Evolutionary conservation across 1,140 invertebrate genomes (phyloP).

Genomic region (Drosophila simulans): DNA sequence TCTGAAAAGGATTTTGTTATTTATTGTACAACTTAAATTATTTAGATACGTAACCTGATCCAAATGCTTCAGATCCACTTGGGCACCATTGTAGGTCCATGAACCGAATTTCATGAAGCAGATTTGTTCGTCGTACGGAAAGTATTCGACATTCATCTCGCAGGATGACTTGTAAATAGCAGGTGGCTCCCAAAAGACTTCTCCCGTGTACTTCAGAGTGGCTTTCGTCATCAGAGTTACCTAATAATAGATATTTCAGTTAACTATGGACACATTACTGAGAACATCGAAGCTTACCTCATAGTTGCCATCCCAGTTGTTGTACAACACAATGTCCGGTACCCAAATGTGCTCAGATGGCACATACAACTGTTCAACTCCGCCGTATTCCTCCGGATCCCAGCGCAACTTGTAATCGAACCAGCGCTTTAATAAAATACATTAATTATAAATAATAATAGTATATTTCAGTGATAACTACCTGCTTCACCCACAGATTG

Average conservation of each 20-base stretch:
- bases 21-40: neutral
- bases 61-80: conserved; percentile 95
- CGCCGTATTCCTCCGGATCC: conserved; percentile 97
- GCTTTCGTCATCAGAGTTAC: conserved; percentile 99
- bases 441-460: neutral
- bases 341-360: conserved; percentile 97
- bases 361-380: conserved; percentile 95
- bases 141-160: conserved; percentile 98
- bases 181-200: conserved; percentile 98
- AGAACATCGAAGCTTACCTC: conserved; percentile 86
- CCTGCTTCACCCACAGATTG: conserved; percentile 97
- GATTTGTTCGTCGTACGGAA: conserved; percentile 96
- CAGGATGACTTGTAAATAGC: conserved; percentile 99
- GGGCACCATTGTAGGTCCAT: conserved; percentile 96
- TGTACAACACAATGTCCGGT: conserved; percentile 95
- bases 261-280: too few species aligned
- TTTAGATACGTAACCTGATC: conserved; percentile 85
- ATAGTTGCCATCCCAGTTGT: conserved; percentile 98
- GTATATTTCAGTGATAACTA: conserved; percentile 76
- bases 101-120: conserved; percentile 98
- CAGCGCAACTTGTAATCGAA: conserved; percentile 96
- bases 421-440: conserved; percentile 92
- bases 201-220: conserved; percentile 94
- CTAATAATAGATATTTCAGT: conserved; percentile 53
- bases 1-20: conserved; percentile 61